Evolutionary conservation across 2,113 vertebrate genomes (phyloP), one percentile per base, ranked within the genome.

Genomic region (Bagarius yarrelli): DNA sequence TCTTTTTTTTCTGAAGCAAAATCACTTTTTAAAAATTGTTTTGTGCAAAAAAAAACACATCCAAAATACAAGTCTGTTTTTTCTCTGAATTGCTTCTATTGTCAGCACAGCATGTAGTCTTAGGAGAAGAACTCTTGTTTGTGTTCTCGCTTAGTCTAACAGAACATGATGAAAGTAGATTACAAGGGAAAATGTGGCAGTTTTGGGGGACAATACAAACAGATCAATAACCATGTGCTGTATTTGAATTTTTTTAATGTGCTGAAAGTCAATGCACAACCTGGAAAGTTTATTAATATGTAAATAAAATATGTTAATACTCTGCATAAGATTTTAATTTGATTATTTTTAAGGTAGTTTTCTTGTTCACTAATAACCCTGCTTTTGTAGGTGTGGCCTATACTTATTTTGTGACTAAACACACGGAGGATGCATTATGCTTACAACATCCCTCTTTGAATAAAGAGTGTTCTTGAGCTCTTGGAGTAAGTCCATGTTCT

Each of bases 401-500:
- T 44, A 12, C 47, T 71, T n/a, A 19, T 52, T 9, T n/a, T 52
- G 16, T 1, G 14, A 52, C 47, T 27, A 5, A 25, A 47, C 40
- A 18, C 50, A 8, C 67, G 9, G 5, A 70, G 47, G 67, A 70
- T 18, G 27, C 14, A 8, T 18, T 27, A 18, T 70, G 14, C 64
- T 36, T 9, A 5, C 36, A 25, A 36, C 30, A 36, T 36, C 15
- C 34, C 56, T 57, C 47, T 71, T 71, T 52, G 52, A 13, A 8
- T 56, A 81, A 86, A 70, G 73, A 76, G 69, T 57, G 80, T 77
- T 72, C 76, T 70, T 73, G 55, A 81, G 82, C 63, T 13, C 36
- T 85, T 89, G 88, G 88, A 89, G 81, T 25, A 0, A 23, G 4
- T 86, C 88, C 89, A 88, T 86, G 83, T 89, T 85, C 73, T 34